Base-by-base conservation (phyloP, 2,113 vertebrate genomes). In the Turdus rufiventris region DNA sequence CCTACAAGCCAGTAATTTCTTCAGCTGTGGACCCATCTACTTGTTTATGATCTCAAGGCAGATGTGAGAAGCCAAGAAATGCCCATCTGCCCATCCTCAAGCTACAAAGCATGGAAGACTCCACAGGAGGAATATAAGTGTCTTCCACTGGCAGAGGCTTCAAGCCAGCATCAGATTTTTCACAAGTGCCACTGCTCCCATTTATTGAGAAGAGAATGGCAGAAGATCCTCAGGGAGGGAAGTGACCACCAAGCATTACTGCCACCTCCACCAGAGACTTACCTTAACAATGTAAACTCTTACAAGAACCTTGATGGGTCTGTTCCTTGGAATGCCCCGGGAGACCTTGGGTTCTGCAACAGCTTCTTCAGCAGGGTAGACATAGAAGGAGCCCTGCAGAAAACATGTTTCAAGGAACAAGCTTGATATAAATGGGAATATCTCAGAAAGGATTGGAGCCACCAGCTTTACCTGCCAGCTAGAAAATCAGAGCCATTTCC, bases 261-360 rank as follows among this genome's bases (percentile, higher is more conserved):
- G 65, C 38, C 40, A n/a, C 51, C 66, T 36, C 8, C 45, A 73
- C 38, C 36, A 76, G 48, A 61, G 31, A 77, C 97, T 97, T 81
- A 99, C 99, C 98, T 99, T 99, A 40, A 99, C 84, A 2, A 99
- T 90, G 94, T 99, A 99, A 77, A 99, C 97, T 95, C 99, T 97
- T 17, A 99, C 96, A 74, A 99, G 98, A 56, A 99, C 98, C 96
- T 99, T 99, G 87, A 99, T 92, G 23, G 99, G 98, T 24, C 97
- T 94, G 90, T 99, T 99, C 94, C 98, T 98, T 66, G 99, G 99
- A 77, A 99, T 93, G 3, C 98, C 98, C 24, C 73, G 97, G 61
- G 97, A 98, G 77, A 99, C 98, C 91, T 82, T 98, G 71, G 96
- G 97, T 45, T 99, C 98, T 4, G 80, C 92, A 8, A 96, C 96